Percentiles rank a stretch among this genome's conserved stretches.
Conservation (phyloP, 2,888 invertebrate species). For the Homarus gammarus region DNA sequence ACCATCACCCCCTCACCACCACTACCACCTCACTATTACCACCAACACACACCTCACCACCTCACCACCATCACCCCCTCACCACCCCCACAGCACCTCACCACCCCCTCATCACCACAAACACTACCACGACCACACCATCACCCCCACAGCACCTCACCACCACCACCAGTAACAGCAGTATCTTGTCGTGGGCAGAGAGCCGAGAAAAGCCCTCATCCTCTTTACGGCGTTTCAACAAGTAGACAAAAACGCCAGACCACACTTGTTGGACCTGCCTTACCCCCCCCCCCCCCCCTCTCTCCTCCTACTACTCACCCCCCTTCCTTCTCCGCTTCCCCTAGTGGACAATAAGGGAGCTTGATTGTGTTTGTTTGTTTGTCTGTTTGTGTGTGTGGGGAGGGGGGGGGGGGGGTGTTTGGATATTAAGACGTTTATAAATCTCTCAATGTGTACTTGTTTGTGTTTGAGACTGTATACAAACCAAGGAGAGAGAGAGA, state of each 20-base stretch:
- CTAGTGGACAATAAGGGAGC: neutral
- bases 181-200: no score
- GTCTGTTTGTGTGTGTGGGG: neutral
- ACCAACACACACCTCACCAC: no score
- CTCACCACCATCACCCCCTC: no score
- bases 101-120: neutral
- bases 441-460: no score
- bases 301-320: neutral
- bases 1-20: no score
- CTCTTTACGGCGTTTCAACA: constrained; percentile 13
- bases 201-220: neutral
- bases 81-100: no score
- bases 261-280: constrained; percentile 21
- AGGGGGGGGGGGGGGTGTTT: neutral
- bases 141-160: neutral
- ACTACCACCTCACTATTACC: no score
- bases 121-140: no score
- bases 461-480: no score
- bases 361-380: neutral
- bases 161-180: no score
- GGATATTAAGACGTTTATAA: no score
- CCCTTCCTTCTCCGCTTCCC: neutral
- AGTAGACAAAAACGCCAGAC: constrained; percentile 4
- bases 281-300: neutral
- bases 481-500: no score